A percentile compares a stretch with the other conserved stretches of the same genome.
Conservation (phyloP, 30 jellyfish, hydroid and myxozoan genomes). For the Aurelia sp. region DNA sequence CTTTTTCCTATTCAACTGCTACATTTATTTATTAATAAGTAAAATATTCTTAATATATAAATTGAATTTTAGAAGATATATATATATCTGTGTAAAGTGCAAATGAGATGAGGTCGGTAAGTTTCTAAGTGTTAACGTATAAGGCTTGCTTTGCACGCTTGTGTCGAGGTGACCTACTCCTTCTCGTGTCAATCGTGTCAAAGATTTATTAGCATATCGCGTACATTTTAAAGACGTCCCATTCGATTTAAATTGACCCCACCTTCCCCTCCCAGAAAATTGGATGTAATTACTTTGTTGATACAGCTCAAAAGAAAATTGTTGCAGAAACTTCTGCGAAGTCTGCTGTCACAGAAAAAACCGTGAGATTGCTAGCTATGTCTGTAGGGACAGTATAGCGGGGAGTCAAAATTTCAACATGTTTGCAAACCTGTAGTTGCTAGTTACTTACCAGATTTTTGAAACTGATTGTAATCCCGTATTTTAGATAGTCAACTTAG, state of each 20-base stretch:
- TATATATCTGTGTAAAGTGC: slow-evolving; percentile 40
- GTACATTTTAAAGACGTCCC: neutral
- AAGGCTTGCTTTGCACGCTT: slow-evolving; percentile 3
- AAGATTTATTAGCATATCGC: neutral
- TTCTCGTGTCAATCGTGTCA: neutral
- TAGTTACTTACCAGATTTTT: no score
- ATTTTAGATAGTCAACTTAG: no score
- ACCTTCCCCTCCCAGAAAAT: no score
- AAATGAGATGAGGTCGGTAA: slow-evolving; percentile 10
- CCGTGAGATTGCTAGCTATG: no score
- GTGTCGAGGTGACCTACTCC: slow-evolving; percentile 26
- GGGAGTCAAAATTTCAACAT: no score
- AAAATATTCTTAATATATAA: slow-evolving; percentile 73
- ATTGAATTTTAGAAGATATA: slow-evolving; percentile 59
- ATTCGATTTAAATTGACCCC: no score
- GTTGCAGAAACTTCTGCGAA: neutral
- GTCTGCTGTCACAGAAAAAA: no score
- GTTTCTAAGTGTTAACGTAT: neutral
- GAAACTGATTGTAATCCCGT: no score
- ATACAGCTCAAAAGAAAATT: neutral
- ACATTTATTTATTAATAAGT: slow-evolving; percentile 61
- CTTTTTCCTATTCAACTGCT: neutral
- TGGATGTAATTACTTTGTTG: no score
- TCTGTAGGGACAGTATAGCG: no score
- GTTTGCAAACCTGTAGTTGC: no score